Evolutionary conservation across 2,888 invertebrate species (phyloP).

Genomic region (Sarcophaga carnaria): DNA sequence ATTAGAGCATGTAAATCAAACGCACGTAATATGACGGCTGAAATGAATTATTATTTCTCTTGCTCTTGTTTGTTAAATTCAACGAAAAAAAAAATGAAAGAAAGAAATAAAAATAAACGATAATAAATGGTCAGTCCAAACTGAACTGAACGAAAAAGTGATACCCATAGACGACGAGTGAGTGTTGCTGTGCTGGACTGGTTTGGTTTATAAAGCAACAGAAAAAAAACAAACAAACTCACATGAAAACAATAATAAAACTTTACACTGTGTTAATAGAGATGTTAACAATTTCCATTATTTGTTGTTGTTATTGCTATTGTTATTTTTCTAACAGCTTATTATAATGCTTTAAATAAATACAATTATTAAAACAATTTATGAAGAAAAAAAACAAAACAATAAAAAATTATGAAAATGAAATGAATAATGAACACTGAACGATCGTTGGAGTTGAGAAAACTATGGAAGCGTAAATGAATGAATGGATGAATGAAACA

Average conservation of each 20-base stretch:
- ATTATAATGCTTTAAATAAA: constrained; percentile 50
- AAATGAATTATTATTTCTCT: not conserved
- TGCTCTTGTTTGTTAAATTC: not conserved
- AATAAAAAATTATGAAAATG: constrained; percentile 4
- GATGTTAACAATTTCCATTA: not conserved
- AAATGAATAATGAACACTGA: not conserved
- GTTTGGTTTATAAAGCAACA: not conserved
- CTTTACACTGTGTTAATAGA: not conserved
- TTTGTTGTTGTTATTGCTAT: constrained; percentile 1
- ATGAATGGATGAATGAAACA: not conserved
- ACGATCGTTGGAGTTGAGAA: constrained; percentile 12
- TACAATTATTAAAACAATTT: constrained; percentile 40
- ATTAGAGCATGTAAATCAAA: constrained; percentile 51
- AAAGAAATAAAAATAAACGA: not conserved
- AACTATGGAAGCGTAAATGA: constrained; percentile 63
- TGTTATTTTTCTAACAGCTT: constrained; percentile 26
- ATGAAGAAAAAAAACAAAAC: constrained; percentile 6
- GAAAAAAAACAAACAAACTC: not conserved
- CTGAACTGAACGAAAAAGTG: not conserved
- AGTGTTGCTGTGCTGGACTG: too few relatives aligned
- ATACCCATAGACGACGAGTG: not conserved
- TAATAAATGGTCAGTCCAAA: not conserved
- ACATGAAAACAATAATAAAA: constrained; percentile 6
- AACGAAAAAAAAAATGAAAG: too few relatives aligned
- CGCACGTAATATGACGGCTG: constrained; percentile 18